Conservation (phyloP, 1,140 invertebrate species). For the Streblospio benedicti region DNA sequence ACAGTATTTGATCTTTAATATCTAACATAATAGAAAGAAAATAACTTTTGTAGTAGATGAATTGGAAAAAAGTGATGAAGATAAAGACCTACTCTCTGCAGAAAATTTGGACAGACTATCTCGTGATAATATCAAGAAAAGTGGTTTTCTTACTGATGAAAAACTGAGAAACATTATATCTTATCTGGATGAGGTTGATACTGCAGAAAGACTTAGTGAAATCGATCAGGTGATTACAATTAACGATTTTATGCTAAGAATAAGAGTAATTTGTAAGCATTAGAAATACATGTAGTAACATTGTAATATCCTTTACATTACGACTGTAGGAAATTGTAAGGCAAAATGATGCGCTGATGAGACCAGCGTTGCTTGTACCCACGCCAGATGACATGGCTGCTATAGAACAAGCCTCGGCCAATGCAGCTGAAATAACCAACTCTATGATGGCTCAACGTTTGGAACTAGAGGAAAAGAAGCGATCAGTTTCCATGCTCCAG, state of each 20-base stretch:
- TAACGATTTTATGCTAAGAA: neutral
- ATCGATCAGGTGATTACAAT: constrained; percentile 37
- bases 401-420: constrained; percentile 37
- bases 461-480: constrained; percentile 44
- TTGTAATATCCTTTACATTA: too few relatives aligned
- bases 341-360: constrained; percentile 31
- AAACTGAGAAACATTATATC: constrained; percentile 43
- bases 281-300: too few relatives aligned
- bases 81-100: too few relatives aligned
- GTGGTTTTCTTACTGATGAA: constrained; percentile 36
- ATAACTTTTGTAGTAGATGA: constrained; percentile 35
- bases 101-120: too few relatives aligned
- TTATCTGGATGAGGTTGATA: constrained; percentile 44
- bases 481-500: constrained; percentile 42
- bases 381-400: constrained; percentile 32
- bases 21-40: too few relatives aligned
- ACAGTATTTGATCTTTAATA: too few relatives aligned
- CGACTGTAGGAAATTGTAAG: constrained; percentile 33
- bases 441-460: constrained; percentile 40
- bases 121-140: constrained; percentile 21
- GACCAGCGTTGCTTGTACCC: constrained; percentile 36
- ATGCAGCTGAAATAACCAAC: constrained; percentile 39
- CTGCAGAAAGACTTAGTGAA: constrained; percentile 37
- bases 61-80: constrained; percentile 30
- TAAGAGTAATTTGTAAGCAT: too few relatives aligned